phyloP scores from a whole-genome alignment of 1,140 invertebrate genomes.

The Doryteuthis pealeii region DNA sequence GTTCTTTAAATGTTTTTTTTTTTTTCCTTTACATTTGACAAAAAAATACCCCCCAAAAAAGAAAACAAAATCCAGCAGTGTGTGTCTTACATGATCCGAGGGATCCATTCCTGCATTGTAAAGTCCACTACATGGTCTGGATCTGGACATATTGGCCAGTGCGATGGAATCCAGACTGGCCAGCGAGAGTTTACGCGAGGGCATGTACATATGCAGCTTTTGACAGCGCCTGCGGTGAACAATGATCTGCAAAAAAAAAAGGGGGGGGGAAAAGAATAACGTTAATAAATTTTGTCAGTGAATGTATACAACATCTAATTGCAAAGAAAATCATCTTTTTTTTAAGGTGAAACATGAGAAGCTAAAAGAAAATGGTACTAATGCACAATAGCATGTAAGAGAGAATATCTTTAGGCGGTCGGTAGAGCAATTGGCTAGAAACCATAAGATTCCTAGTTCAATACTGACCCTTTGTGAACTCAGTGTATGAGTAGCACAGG shows the following conservation, averaged over 20 bases:
- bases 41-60: too few relatives aligned
- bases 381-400: too few relatives aligned
- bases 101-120: constrained; percentile 49
- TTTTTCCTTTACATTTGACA: too few relatives aligned
- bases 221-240: constrained; percentile 24
- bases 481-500: too few relatives aligned
- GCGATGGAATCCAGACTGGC: constrained; percentile 49
- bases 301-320: not conserved
- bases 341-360: not conserved
- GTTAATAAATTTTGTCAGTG: not conserved
- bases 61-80: too few relatives aligned
- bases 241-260: constrained; percentile 29
- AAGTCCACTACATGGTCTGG: constrained; percentile 46
- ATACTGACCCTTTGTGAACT: not conserved
- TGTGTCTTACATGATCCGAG: constrained; percentile 10
- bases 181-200: constrained; percentile 23
- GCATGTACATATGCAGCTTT: constrained; percentile 17
- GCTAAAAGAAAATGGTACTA: not conserved
- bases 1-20: too few relatives aligned
- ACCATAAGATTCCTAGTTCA: too few relatives aligned
- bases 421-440: not conserved
- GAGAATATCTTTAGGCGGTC: too few relatives aligned
- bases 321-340: not conserved
- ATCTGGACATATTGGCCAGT: constrained; percentile 41
- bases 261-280: not conserved